Evolutionary conservation across 2,888 invertebrate genomes (phyloP).

Genomic region (Eustalomyia histrio): DNA sequence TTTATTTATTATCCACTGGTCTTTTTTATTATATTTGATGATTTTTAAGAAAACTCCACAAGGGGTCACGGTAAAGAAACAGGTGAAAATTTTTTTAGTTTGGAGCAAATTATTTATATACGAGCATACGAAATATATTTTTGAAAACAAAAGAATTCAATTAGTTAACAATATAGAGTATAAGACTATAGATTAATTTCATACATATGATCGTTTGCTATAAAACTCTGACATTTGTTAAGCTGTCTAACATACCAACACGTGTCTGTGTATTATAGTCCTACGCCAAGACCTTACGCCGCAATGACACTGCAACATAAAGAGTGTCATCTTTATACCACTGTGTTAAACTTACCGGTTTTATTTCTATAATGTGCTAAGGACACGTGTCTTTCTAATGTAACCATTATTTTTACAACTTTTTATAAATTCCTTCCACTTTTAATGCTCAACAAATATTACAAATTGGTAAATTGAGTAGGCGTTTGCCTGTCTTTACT

Average conservation of each 20-base stretch:
- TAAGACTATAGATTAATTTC: slow-evolving; percentile 23
- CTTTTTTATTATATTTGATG: slow-evolving; percentile 30
- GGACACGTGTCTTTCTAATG: slow-evolving; percentile 74
- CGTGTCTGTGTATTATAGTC: slow-evolving; percentile 50
- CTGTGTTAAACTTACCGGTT: slow-evolving; percentile 43
- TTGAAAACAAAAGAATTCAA: slow-evolving; percentile 58
- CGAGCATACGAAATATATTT: too few species aligned
- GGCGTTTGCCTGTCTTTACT: slow-evolving; percentile 46
- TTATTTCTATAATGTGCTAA: slow-evolving; percentile 71
- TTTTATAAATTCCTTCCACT: slow-evolving; percentile 13
- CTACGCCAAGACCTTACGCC: slow-evolving; percentile 15
- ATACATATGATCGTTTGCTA: slow-evolving; percentile 30
- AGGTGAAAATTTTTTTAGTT: slow-evolving; percentile 50
- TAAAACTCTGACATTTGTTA: slow-evolving; percentile 58
- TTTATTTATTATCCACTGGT: slow-evolving; percentile 52
- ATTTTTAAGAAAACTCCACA: slow-evolving; percentile 50
- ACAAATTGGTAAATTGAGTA: slow-evolving; percentile 68
- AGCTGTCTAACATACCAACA: slow-evolving; percentile 47
- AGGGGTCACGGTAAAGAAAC: slow-evolving; percentile 51
- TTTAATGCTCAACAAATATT: slow-evolving; percentile 62
- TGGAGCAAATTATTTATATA: slow-evolving; percentile 39
- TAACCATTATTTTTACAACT: slow-evolving; percentile 68
- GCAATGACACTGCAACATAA: neutral
- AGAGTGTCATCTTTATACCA: slow-evolving; percentile 25
- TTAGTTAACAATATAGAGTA: slow-evolving; percentile 51